Conservation (phyloP, 2,113 vertebrate species). For the Rhinopomastus cyanomelas region DNA sequence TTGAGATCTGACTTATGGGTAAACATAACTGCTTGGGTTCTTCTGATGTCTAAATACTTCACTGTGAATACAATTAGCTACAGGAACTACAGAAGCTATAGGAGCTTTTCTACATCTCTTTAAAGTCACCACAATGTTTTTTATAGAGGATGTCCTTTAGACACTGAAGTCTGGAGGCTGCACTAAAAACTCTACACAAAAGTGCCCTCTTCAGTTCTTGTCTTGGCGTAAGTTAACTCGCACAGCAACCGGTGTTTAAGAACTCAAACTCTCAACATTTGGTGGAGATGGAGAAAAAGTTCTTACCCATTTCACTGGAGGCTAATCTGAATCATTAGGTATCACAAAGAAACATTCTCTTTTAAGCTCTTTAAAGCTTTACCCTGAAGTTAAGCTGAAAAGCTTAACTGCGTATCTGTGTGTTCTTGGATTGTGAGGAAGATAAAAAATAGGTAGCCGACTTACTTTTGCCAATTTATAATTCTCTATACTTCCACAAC, state of each 20-base stretch:
- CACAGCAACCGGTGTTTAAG: not conserved
- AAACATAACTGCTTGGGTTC: not conserved
- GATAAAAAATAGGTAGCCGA: not conserved
- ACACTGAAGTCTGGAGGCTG: not conserved
- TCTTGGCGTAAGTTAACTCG: not conserved
- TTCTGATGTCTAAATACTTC: not conserved
- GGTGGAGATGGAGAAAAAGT: not conserved
- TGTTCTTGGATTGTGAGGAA: not conserved
- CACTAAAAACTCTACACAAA: not conserved
- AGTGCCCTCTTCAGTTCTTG: not conserved
- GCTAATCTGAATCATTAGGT: not conserved
- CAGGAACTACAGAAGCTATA: not conserved
- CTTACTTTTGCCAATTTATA: not conserved
- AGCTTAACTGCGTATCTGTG: not conserved
- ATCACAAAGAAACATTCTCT: not conserved
- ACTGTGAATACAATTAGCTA: not conserved
- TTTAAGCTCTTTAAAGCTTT: not conserved
- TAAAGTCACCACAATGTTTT: not conserved
- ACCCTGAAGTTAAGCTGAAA: no score
- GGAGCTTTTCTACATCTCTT: not conserved
- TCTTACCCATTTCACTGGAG: not conserved
- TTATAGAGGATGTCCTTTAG: not conserved
- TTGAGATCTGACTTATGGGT: not conserved
- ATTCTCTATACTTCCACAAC: not conserved
- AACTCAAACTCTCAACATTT: not conserved